These are phyloP conservation scores for Troides aeacus DNA, from an alignment of 2,888 invertebrate genomes.

Conservation along the genomic window DNA sequence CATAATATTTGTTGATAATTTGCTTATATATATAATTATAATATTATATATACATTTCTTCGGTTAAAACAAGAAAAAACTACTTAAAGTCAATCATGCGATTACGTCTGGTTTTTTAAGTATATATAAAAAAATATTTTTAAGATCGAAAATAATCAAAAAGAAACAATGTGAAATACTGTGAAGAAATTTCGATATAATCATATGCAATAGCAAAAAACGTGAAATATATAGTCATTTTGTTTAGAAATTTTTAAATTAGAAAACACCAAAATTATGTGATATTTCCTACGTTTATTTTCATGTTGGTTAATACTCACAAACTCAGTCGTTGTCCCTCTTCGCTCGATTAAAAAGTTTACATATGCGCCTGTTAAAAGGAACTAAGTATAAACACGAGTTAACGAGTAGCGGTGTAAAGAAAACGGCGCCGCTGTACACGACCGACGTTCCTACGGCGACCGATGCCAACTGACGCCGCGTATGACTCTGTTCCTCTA, in stretches of 20 bases:
- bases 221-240: no score
- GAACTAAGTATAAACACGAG: background rate
- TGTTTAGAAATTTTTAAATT: background rate
- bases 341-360: background rate
- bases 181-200: no score
- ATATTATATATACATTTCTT: no score
- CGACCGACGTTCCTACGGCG: constrained; percentile 2
- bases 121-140: no score
- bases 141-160: no score
- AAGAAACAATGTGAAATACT: no score
- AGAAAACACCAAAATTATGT: background rate
- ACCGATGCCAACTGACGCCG: background rate
- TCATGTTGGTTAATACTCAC: background rate
- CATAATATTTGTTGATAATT: no score
- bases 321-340: background rate
- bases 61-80: no score
- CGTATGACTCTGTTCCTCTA: background rate
- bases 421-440: background rate
- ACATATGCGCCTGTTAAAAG: background rate
- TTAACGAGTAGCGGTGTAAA: background rate
- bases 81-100: no score
- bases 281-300: background rate
- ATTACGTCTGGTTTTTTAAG: no score
- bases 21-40: no score
- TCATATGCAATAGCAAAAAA: no score